Conservation (phyloP, 2,797 vertebrate genomes). For the Cossypha heuglini region DNA sequence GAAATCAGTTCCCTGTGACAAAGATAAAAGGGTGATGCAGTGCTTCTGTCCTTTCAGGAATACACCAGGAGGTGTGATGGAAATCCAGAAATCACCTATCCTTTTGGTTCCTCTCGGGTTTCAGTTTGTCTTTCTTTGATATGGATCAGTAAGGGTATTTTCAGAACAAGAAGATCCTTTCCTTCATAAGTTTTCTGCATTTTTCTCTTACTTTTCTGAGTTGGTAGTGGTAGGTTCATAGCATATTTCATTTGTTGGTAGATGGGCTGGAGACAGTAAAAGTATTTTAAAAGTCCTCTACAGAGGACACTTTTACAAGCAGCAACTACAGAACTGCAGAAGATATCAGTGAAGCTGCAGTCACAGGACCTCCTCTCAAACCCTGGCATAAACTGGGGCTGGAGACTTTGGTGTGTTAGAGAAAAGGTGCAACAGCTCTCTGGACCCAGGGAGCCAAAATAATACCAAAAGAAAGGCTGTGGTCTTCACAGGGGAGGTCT, state of each 20-base stretch:
- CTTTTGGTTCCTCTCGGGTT: background rate
- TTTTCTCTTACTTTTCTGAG: background rate
- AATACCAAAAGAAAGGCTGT: background rate
- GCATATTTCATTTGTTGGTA: background rate
- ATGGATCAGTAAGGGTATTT: background rate
- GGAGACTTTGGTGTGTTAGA: accelerated
- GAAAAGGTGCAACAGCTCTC: background rate
- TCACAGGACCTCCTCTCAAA: background rate
- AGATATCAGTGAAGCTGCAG: background rate
- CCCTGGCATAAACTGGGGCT: accelerated
- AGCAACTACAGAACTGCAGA: background rate
- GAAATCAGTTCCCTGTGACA: background rate
- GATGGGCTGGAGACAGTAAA: background rate
- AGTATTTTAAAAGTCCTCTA: background rate
- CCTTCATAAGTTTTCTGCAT: background rate
- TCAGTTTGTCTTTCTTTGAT: background rate
- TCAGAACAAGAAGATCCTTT: background rate
- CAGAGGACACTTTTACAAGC: background rate
- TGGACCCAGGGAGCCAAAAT: background rate
- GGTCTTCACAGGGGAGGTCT: background rate
- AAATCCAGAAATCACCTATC: background rate
- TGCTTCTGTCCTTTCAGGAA: background rate
- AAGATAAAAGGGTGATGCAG: background rate
- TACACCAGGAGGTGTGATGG: background rate
- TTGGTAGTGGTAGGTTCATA: background rate